Conservation (phyloP, 2,113 vertebrate genomes). For the Barnardius zonarius region DNA sequence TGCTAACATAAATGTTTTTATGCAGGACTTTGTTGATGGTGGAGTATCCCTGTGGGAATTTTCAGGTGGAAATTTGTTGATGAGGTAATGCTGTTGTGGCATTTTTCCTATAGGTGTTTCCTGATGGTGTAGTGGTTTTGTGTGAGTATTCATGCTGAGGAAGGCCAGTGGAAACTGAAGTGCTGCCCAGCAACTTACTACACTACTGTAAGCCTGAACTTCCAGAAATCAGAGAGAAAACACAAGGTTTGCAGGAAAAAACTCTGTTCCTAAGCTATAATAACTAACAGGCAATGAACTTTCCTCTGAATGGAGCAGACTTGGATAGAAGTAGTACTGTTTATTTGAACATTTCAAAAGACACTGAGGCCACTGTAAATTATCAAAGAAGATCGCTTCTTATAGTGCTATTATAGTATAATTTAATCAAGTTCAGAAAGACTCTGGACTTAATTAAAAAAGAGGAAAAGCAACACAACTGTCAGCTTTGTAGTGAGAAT, state of each 20-base stretch:
- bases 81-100: background rate
- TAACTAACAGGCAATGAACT: background rate
- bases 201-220: background rate
- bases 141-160: background rate
- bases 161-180: background rate
- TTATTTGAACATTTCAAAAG: background rate
- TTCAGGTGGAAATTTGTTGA: background rate
- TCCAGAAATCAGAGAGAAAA: background rate
- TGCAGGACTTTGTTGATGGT: background rate
- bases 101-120: background rate
- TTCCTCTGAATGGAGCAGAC: background rate
- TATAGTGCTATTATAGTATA: background rate
- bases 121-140: background rate
- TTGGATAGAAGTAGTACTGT: background rate
- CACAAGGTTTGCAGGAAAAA: background rate
- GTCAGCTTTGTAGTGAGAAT: slow-evolving; percentile 29
- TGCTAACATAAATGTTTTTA: background rate
- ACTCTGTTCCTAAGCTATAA: background rate
- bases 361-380: background rate
- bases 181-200: background rate
- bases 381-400: background rate
- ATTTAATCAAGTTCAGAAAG: slow-evolving; percentile 14
- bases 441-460: slow-evolving; percentile 4
- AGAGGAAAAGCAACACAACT: background rate
- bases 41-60: background rate